phyloP scores from a whole-genome alignment of 2,797 vertebrate species.

The Poecilia wingei region DNA sequence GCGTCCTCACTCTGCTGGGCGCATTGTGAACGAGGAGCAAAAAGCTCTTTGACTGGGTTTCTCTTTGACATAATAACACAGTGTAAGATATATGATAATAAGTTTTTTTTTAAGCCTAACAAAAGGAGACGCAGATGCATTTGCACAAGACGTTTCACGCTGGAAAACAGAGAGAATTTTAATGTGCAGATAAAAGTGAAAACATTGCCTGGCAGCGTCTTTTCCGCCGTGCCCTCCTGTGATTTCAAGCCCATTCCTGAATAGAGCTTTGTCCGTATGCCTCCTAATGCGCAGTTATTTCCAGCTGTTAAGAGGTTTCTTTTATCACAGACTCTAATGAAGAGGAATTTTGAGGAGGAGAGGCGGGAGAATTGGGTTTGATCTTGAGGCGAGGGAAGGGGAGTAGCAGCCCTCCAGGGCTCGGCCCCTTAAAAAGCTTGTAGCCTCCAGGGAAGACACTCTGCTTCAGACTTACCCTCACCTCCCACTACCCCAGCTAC shows the following conservation, averaged over 20 bases:
- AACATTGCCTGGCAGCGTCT: constrained; percentile 18
- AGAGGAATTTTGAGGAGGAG: constrained; percentile 46
- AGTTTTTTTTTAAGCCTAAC: constrained; percentile 30
- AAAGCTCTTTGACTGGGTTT: constrained; percentile 35
- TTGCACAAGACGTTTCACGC: constrained; percentile 19
- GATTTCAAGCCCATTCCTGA: constrained; percentile 37
- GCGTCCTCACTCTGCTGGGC: constrained; percentile 11
- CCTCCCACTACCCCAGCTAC: constrained; percentile 35
- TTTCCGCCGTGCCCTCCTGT: background rate
- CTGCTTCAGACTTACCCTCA: constrained; percentile 39
- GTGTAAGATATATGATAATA: constrained; percentile 46
- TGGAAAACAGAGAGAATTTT: constrained; percentile 35
- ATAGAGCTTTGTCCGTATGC: constrained; percentile 44
- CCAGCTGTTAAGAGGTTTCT: constrained; percentile 51
- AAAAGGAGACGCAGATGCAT: constrained; percentile 55
- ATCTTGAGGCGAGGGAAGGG: constrained; percentile 62
- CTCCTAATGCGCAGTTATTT: constrained; percentile 34
- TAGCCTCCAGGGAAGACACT: constrained; percentile 62
- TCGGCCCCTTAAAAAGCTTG: constrained; percentile 63
- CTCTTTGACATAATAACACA: constrained; percentile 54
- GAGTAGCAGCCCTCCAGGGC: constrained; percentile 50
- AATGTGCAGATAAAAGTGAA: constrained; percentile 48
- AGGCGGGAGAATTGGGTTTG: constrained; percentile 60
- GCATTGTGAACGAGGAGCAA: constrained; percentile 28
- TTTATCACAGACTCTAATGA: constrained; percentile 48